phyloP scores from a whole-genome alignment of 2,113 vertebrate genomes.

The Xenopus tropicalis region DNA sequence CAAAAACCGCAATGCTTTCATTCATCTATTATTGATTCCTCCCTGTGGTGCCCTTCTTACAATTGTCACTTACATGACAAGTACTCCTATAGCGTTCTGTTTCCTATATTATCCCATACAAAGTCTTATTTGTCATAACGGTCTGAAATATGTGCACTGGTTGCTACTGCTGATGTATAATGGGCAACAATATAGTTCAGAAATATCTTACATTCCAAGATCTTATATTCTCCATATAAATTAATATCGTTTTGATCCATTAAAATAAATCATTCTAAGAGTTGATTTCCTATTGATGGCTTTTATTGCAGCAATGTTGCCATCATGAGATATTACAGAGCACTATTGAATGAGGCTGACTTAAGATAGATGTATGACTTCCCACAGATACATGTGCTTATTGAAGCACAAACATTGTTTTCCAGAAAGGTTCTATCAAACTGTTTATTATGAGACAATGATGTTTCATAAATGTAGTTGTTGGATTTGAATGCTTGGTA shows the following conservation, averaged over 20 bases:
- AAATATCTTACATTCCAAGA: too few relatives aligned
- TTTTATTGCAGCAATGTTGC: slow-evolving; percentile 1
- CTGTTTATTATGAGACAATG: neutral
- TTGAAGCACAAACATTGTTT: slow-evolving; percentile 1
- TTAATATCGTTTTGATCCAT: neutral
- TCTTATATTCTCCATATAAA: neutral
- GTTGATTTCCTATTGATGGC: neutral
- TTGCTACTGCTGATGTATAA: too few relatives aligned
- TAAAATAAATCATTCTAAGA: neutral
- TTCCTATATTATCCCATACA: neutral
- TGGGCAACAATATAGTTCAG: too few relatives aligned
- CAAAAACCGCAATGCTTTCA: too few relatives aligned
- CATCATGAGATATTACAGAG: neutral
- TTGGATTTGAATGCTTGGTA: too few relatives aligned
- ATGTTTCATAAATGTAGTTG: neutral
- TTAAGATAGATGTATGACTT: neutral
- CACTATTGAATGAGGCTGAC: neutral
- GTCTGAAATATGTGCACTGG: neutral
- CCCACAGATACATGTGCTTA: neutral
- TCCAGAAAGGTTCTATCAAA: neutral
- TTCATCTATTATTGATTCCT: neutral
- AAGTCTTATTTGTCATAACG: neutral
- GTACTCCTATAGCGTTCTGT: too few relatives aligned
- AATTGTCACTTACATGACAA: too few relatives aligned
- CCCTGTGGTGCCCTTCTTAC: neutral